Evolutionary conservation across 2,797 vertebrate genomes (phyloP), one percentile per base, ranked within the genome.

Genomic region (Neostethus bicornis): DNA sequence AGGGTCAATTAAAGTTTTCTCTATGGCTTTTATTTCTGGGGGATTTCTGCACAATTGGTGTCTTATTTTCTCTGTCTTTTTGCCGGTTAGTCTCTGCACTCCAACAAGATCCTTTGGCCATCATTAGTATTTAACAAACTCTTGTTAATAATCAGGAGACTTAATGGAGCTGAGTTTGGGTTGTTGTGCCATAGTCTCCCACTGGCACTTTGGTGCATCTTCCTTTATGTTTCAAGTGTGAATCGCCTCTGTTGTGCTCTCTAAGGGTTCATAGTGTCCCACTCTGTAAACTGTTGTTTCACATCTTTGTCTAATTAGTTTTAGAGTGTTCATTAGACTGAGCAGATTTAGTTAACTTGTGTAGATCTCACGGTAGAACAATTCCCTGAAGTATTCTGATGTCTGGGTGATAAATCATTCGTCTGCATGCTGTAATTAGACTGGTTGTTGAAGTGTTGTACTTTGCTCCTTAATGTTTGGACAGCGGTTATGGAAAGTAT

Each of bases 241-340:
- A 34, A 24, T 43, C 11, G 31, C 46, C 39, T 26, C 5, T 49
- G 70, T 57, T 68, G 70, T 70, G 49, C 57, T 75, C 56, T 53
- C 23, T 51, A 49, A 65, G 50, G 52, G 53, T 51, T 78, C 54
- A 60, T 49, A 20, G 41, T 70, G 51, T 72, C 52, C 59, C 50
- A 41, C 41, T 47, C 52, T 24, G 54, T 73, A 78, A 79, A 73
- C 59, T 71, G 52, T 80, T 79, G 74, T 57, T 81, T 77, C 77
- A 75, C 58, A 78, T 84, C 65, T 80, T 70, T 73, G 28, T 46
- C 66, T 87, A 88, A 90, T 89, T 89, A 87, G 79, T 77, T 87
- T 81, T 46, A 17, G 67, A 75, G 60, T 87, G 84, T 83, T 87
- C 77, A 80, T 88, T 86, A 82, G 66, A 81, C 68, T 81, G 78